A percentile compares a stretch with the other conserved stretches of the same genome.
phyloP scores from a whole-genome alignment of 2,888 invertebrate species.

The Blastobasis adustella region DNA sequence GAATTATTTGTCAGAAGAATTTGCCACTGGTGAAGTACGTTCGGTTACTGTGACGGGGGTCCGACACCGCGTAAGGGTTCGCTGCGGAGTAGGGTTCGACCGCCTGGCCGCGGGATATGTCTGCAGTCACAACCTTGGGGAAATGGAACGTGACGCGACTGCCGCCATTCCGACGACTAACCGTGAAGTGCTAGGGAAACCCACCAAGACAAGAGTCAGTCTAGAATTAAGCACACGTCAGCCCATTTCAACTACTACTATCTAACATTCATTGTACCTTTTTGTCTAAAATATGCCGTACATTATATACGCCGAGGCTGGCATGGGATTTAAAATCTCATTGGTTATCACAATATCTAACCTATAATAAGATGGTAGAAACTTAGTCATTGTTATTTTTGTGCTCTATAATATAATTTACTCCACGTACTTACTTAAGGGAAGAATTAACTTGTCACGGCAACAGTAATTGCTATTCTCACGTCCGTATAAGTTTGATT shows the following conservation, averaged over 20 bases:
- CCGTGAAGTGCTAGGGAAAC: conserved; percentile 23
- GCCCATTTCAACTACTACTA: conserved; percentile 46
- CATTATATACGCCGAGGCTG: conserved; percentile 31
- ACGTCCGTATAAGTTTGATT: too few relatives aligned
- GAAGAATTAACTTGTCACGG: too few relatives aligned
- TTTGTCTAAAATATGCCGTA: conserved; percentile 47
- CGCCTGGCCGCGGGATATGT: conserved; percentile 44
- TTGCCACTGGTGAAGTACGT: conserved; percentile 44
- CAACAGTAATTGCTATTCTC: too few relatives aligned
- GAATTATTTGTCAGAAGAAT: conserved; percentile 63
- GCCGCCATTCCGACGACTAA: conserved; percentile 31
- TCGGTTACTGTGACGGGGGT: too few relatives aligned
- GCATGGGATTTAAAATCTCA: conserved; percentile 64
- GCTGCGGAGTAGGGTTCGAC: too few relatives aligned
- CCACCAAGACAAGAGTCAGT: conserved; percentile 42
- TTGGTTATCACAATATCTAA: conserved; percentile 71
- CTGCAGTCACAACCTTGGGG: conserved; percentile 68
- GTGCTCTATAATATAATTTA: conserved; percentile 47
- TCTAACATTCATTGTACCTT: conserved; percentile 69
- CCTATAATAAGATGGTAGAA: conserved; percentile 67
- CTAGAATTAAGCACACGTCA: conserved; percentile 55
- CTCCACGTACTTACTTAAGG: conserved; percentile 21
- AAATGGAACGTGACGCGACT: conserved; percentile 41
- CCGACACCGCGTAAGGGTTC: too few relatives aligned
- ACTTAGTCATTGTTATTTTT: conserved; percentile 62